Percentiles rank a stretch among this genome's conserved stretches.
Evolutionary conservation across 1,140 invertebrate species (phyloP).

Genomic region (Camponotus pennsylvanicus): DNA sequence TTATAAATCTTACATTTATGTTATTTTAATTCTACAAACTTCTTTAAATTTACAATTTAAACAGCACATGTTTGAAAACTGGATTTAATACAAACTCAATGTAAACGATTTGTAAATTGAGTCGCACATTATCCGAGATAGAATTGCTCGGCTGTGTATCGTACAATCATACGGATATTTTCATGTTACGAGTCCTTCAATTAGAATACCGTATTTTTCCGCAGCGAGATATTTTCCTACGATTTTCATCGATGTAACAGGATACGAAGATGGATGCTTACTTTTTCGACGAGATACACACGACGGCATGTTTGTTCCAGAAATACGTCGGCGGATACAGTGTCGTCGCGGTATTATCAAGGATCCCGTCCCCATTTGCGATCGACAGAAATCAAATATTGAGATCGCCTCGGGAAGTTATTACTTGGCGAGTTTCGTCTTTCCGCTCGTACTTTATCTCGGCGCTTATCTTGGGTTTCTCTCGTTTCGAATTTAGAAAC

Average conservation of each 20-base stretch:
- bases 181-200: conserved; percentile 6
- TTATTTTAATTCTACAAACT: too few species aligned
- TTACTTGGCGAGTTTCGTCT: conserved; percentile 56
- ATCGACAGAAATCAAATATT: conserved; percentile 63
- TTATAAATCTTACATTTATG: too few species aligned
- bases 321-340: conserved; percentile 36
- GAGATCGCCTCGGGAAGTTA: conserved; percentile 52
- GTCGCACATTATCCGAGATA: neutral
- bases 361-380: conserved; percentile 35
- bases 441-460: conserved; percentile 38
- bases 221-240: conserved; percentile 26
- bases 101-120: conserved; percentile 7
- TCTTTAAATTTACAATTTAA: neutral
- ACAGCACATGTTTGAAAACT: conserved; percentile 7
- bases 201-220: conserved; percentile 54
- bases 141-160: neutral
- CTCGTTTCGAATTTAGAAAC: conserved; percentile 45
- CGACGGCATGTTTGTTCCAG: conserved; percentile 53
- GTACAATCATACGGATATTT: neutral
- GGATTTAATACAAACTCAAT: too few species aligned
- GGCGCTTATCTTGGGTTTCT: conserved; percentile 50
- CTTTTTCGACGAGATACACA: conserved; percentile 44
- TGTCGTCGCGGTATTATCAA: conserved; percentile 37
- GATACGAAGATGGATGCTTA: conserved; percentile 46
- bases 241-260: conserved; percentile 41